Evolutionary conservation across 2,888 invertebrate species (phyloP).

Genomic region (Leptodirus hochenwartii): DNA sequence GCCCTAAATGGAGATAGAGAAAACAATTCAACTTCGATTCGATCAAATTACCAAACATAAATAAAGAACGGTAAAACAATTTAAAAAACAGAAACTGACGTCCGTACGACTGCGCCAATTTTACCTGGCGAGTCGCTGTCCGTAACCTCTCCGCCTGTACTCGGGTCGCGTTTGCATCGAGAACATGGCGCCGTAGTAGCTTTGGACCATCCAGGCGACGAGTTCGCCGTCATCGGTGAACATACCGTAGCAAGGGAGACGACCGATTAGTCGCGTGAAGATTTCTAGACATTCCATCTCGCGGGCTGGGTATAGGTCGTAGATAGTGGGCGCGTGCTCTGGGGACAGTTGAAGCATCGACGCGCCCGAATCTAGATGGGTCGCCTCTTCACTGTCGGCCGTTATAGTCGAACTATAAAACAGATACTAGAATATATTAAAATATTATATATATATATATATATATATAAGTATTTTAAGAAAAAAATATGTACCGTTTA

Average conservation of each 20-base stretch:
- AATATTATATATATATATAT: too few species aligned
- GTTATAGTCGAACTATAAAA: too few species aligned
- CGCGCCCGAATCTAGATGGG: too few species aligned
- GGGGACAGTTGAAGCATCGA: slow-evolving; percentile 57
- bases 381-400: too few species aligned
- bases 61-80: too few species aligned
- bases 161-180: slow-evolving; percentile 65
- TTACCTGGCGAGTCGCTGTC: slow-evolving; percentile 47
- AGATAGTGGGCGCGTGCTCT: slow-evolving; percentile 64
- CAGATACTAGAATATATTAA: too few species aligned
- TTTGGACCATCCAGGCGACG: slow-evolving; percentile 84
- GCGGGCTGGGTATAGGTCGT: slow-evolving; percentile 75
- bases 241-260: slow-evolving; percentile 65
- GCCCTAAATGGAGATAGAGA: slow-evolving; percentile 18
- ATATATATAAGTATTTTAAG: background rate
- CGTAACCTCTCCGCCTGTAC: slow-evolving; percentile 35
- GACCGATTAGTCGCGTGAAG: slow-evolving; percentile 60
- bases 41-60: too few species aligned
- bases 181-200: slow-evolving; percentile 83
- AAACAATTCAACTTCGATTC: too few species aligned
- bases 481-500: background rate
- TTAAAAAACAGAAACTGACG: background rate
- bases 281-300: slow-evolving; percentile 74
- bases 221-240: slow-evolving; percentile 51
- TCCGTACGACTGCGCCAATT: slow-evolving; percentile 18